Percentiles rank a stretch among this genome's conserved stretches.
Evolutionary conservation across 2,113 vertebrate species (phyloP).

Genomic region (Bambusicola thoracicus): DNA sequence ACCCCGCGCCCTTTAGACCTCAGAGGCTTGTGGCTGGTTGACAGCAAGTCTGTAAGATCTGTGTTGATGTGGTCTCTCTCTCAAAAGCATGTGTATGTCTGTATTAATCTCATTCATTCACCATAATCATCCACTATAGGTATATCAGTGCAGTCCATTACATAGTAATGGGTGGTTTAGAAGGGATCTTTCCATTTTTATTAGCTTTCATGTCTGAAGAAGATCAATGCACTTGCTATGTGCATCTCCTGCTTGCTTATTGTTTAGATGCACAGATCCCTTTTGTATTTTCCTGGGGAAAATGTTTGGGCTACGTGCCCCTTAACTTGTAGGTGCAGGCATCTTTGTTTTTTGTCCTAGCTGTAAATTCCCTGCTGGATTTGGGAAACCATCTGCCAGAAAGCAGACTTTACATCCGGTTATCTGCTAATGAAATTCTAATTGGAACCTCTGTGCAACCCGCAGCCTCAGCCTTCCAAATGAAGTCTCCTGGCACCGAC

Average conservation of each 20-base stretch:
- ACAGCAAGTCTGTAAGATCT: background rate
- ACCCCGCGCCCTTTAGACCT: background rate
- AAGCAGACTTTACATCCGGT: background rate
- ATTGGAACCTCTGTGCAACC: background rate
- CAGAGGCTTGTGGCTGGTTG: background rate
- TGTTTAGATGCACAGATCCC: background rate
- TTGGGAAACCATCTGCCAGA: background rate
- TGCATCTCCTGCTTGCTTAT: background rate
- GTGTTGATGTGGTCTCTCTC: background rate
- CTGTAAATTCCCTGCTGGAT: background rate
- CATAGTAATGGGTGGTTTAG: background rate
- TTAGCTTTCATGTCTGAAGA: background rate
- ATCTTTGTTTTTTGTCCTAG: background rate
- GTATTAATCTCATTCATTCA: background rate
- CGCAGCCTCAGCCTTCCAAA: background rate
- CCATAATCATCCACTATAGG: rapidly evolving
- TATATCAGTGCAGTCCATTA: background rate
- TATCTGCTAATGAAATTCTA: background rate
- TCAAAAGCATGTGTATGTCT: background rate
- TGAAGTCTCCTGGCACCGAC: background rate
- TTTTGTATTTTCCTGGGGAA: background rate
- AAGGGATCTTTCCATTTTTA: background rate
- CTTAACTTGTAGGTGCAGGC: background rate
- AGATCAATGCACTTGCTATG: background rate
- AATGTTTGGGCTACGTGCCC: background rate